Base-by-base conservation (phyloP, 2,113 vertebrate genomes). In the Miniopterus natalensis region DNA sequence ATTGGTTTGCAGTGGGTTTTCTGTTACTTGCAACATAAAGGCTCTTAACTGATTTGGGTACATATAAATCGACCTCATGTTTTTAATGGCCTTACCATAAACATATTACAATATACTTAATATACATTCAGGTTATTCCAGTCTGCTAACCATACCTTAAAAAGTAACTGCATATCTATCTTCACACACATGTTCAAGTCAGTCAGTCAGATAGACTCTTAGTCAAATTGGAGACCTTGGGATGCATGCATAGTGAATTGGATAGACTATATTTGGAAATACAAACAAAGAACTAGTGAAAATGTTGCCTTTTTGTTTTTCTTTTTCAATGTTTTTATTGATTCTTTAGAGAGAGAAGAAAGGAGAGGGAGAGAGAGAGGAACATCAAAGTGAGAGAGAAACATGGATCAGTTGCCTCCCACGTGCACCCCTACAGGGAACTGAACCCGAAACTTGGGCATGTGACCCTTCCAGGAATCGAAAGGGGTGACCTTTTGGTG, bases 11-110 rank as follows among this genome's bases (percentile, higher is more conserved):
- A 47, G 23, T 88, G 51, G 20, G 74, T 84, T 78, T 92, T 71
- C n/a, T 90, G 79, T 84, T 79, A 55, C 40, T 84, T 92, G 42
- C 18, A 79, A 74, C 15, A 53, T 80, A 75, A 94, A 95, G 31
- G 57, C 23, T 87, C 66, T 61, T 61, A 61, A 71, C 14, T 68
- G 78, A 83, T 49, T 95, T 5, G 59, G 10, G 12, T 55, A 66
- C 12, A 6, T 47, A n/a, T 77, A 68, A 63, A 45, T 61, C 73
- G 77, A 66, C 85, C 10, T 93, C 49, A 55, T 86, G 83, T 20
- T 73, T 86, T 70, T 17, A 74, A 47, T 61, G 36, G 36, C 12
- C 55, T 70, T 74, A 45, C 10, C 27, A 51, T 59, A 71, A 94
- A 23, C 10, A 70, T 4, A 66, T 92, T 42, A 81, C 21, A 25